Base-by-base conservation (phyloP, 2,888 invertebrate genomes). In the Hydropsyche betteni region DNA sequence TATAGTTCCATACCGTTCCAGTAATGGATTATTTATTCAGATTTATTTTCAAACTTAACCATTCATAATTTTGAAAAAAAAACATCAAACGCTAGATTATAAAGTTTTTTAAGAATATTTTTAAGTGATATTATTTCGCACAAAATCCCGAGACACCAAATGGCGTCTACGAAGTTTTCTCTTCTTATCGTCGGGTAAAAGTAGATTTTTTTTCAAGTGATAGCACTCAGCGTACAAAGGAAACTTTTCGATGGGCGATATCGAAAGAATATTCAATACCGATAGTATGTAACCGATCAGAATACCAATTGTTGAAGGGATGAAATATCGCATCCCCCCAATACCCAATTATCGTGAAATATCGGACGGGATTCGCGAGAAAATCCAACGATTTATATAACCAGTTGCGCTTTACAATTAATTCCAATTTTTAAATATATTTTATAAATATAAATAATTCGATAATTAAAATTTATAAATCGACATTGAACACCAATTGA, bases 221-320 rank as follows among this genome's bases (percentile, higher is more conserved):
- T 55, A 7, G n/a, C 44, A 10, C 55, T 55, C 6, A 14, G 14
- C 36, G 64, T 36, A 64, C 36, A 64, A 64, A 64, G 36, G 36
- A 64, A 64, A 64, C 33, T 64, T 58, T 58, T 64, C 64, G 36
- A 64, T 34, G 16, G 64, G 64, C 64, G 34, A 64, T 64, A 64
- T 36, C 64, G 64, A 33, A 64, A 64, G 64, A 64, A 64, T 64
- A 64, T 36, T 64, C 64, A 64, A 64, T 64, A 36, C 64, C 36
- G 64, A 64, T 64, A 64, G 64, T 64, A 36, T 8, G 34, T 4
- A n/a, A n/a, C 12, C 64, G 64, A 64, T 36, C 64, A 5, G 64
- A 64, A 64, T 64, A 64, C 34, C 64, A 64, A 64, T 64, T 64
- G 24, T 58, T 16, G 44, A 44, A 6, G 44, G 44, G 44, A 44